A percentile compares a stretch with the other conserved stretches of the same genome.
phyloP scores from a whole-genome alignment of 2,888 invertebrate species.

The Lithosia quadra region DNA sequence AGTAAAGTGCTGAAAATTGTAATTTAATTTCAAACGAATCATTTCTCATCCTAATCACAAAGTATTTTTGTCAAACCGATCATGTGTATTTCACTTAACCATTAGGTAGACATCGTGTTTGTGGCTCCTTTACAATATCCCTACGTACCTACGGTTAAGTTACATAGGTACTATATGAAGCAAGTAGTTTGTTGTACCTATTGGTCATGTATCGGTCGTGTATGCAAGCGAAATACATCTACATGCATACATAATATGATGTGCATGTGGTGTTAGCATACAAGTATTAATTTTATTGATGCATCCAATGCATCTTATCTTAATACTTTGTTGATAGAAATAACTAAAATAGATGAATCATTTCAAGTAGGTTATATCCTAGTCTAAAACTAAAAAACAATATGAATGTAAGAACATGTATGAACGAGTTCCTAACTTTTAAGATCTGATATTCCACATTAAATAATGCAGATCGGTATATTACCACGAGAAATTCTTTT shows the following conservation, averaged over 20 bases:
- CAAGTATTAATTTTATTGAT: slow-evolving; percentile 8
- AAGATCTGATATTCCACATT: too few species aligned
- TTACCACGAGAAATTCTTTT: too few species aligned
- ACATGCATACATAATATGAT: slow-evolving; percentile 24
- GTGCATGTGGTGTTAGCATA: slow-evolving; percentile 11
- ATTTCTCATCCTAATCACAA: too few species aligned
- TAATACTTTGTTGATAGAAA: slow-evolving; percentile 2
- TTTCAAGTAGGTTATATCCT: slow-evolving; percentile 1
- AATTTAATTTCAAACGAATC: background rate
- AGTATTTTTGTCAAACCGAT: background rate
- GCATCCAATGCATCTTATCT: slow-evolving; percentile 17
- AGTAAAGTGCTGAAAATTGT: too few species aligned
- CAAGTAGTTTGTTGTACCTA: slow-evolving; percentile 47
- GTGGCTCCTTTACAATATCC: background rate
- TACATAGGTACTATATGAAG: slow-evolving; percentile 25
- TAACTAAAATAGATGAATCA: background rate
- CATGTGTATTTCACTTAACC: background rate
- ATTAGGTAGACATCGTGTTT: background rate
- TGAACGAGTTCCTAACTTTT: too few species aligned
- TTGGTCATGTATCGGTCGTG: slow-evolving; percentile 49
- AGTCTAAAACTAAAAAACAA: too few species aligned
- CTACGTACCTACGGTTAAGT: slow-evolving; percentile 34
- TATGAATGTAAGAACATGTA: too few species aligned
- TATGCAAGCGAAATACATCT: slow-evolving; percentile 33
- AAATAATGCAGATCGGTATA: too few species aligned